phyloP scores from a whole-genome alignment of 2,113 vertebrate species.

The Sapajus apella region DNA sequence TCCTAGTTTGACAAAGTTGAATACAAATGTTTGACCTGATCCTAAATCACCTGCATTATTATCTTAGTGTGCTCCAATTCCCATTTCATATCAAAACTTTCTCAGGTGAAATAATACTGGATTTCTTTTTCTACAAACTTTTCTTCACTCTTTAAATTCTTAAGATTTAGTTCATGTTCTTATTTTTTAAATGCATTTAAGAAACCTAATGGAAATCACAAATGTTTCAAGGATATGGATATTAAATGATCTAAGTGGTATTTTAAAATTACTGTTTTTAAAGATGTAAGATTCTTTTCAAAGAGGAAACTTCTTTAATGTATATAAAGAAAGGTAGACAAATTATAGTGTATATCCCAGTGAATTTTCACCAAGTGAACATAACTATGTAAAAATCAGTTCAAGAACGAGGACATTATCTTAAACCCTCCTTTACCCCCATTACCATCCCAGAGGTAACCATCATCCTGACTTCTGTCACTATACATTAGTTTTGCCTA shows the following conservation, averaged over 20 bases:
- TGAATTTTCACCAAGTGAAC: slow-evolving; percentile 11
- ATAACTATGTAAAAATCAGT: not conserved
- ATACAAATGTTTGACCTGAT: not conserved
- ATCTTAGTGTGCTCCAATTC: not conserved
- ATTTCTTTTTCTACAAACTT: not conserved
- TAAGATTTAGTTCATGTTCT: not conserved
- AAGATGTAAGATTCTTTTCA: not conserved
- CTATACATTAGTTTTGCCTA: not conserved
- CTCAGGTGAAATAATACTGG: not conserved
- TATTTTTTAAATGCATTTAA: not conserved
- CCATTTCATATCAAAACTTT: not conserved
- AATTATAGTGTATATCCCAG: not conserved
- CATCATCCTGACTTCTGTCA: not conserved
- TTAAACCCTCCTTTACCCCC: not conserved
- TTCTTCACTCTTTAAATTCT: slow-evolving; percentile 19
- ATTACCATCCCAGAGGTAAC: not conserved
- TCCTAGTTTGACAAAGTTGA: slow-evolving; percentile 5
- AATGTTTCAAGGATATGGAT: not conserved
- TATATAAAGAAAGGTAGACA: not conserved
- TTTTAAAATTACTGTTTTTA: not conserved
- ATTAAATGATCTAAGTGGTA: not conserved
- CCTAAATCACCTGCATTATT: not conserved
- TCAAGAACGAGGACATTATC: not conserved
- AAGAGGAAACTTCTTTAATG: not conserved
- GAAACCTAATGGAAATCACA: slow-evolving; percentile 25